Base-by-base conservation (phyloP, 1,140 invertebrate genomes). In the Epicauta chinensis region DNA sequence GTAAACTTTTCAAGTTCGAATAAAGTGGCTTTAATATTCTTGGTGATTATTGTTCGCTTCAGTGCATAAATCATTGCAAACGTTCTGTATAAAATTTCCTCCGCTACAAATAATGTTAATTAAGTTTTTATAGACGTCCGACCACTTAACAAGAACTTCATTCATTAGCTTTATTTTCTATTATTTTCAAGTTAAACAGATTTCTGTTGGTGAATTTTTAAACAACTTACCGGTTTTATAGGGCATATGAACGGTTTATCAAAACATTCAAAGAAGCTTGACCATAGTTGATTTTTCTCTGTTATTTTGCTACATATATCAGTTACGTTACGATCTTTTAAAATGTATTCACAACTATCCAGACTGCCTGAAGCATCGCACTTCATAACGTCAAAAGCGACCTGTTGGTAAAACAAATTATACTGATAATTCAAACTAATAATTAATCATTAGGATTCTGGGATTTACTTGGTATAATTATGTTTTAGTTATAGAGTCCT, bases 211-310 rank as follows among this genome's bases (percentile, higher is more conserved):
- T 1, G 13, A 15, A 39, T 17, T 3, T 39, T 6, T 39, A n/a
- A n/a, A n/a, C n/a, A n/a, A 56, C 51, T 56, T 51, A 65, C 64
- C 52, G 53, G 51, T 54, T 62, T 61, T 23, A 66, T 59, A 5
- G 64, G 64, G 45, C 64, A 66, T 12, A 36, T 12, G 7, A 48
- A 15, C n/a, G 41, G 41, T 30, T 51, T 55, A 35, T 59, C 55
- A 32, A 64, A 58, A 34, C 45, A 13, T 9, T 62, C 56, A 9
- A 64, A 17, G 42, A 64, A 62, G 5, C 11, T 7, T 31, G 48
- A 44, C 64, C 62, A 66, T 9, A 47, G n/a, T 42, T 66, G 46
- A 32, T 61, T 54, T 47, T 62, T 57, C 15, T 17, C 44, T 4
- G 12, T 34, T 29, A 66, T 55, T 6, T 59, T 42, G n/a, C 47